Evolutionary conservation across 1,140 invertebrate genomes (phyloP).

Genomic region (Odontomachus brunneus): DNA sequence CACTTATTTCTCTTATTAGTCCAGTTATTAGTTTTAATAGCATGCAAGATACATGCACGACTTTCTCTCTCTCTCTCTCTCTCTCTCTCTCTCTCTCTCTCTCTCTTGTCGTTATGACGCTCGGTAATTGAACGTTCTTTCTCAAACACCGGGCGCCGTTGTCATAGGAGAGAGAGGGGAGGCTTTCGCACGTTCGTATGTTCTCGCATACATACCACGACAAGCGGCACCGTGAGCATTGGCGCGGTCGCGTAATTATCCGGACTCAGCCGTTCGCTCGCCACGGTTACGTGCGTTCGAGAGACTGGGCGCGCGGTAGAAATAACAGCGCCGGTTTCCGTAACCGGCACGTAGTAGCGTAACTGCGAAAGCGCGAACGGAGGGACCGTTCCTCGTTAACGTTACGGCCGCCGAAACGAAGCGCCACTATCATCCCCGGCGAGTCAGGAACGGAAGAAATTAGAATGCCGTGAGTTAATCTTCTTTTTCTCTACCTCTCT

Average conservation of each 20-base stretch:
- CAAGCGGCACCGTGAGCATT: constrained; percentile 3
- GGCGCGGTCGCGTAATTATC: constrained; percentile 66
- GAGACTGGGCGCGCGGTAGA: constrained; percentile 49
- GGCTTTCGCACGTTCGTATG: constrained; percentile 4
- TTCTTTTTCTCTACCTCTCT: background rate
- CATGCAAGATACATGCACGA: background rate
- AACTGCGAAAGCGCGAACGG: constrained; percentile 18
- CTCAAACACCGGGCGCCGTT: constrained; percentile 5
- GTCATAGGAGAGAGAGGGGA: background rate
- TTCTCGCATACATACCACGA: constrained; percentile 24
- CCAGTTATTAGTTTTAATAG: background rate
- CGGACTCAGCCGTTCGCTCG: constrained; percentile 59
- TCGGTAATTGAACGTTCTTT: constrained; percentile 24
- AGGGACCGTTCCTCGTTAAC: constrained; percentile 49
- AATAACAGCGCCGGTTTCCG: constrained; percentile 65
- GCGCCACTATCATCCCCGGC: background rate
- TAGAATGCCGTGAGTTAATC: background rate
- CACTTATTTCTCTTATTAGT: background rate
- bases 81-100: background rate
- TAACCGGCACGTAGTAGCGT: constrained; percentile 62
- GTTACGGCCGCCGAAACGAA: constrained; percentile 33
- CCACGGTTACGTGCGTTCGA: constrained; percentile 67
- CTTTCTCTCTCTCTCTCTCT: background rate
- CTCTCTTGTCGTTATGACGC: background rate
- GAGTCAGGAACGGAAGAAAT: background rate